Percentiles rank a stretch among this genome's conserved stretches.
Conservation (phyloP, 2,797 vertebrate species). For the Nannoperca australis region DNA sequence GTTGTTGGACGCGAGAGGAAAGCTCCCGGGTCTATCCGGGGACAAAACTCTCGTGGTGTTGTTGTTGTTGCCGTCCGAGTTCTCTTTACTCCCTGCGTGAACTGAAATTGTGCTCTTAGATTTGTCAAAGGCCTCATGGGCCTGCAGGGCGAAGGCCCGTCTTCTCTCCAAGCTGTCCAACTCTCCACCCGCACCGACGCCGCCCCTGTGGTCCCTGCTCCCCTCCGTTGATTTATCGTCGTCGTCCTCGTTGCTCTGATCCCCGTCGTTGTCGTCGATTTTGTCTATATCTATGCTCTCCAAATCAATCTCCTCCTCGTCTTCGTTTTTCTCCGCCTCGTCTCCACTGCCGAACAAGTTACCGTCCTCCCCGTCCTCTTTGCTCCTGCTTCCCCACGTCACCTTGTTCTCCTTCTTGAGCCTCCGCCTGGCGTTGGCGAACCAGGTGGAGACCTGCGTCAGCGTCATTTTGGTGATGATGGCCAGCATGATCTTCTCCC, state of each 20-base stretch:
- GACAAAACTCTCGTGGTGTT: constrained; percentile 90
- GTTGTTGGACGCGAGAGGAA: constrained; percentile 91
- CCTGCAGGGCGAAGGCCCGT: constrained; percentile 87
- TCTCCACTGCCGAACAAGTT: constrained; percentile 96
- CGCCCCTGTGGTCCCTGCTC: constrained; percentile 78
- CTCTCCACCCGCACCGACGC: constrained; percentile 57
- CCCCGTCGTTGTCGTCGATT: constrained; percentile 95
- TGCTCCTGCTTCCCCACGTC: constrained; percentile 94
- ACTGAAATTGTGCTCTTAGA: constrained; percentile 87
- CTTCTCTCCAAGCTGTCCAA: constrained; percentile 87
- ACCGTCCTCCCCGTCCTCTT: constrained; percentile 93
- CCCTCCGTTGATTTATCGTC: constrained; percentile 92
- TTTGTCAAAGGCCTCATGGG: constrained; percentile 89
- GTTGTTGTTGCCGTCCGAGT: constrained; percentile 86
- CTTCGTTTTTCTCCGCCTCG: constrained; percentile 94
- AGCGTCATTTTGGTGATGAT: constrained; percentile 98
- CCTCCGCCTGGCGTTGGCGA: constrained; percentile 92
- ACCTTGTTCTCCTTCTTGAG: constrained; percentile 98
- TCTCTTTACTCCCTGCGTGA: constrained; percentile 86
- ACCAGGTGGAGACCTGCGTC: constrained; percentile 96
- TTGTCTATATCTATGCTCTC: constrained; percentile 99
- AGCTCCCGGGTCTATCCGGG: constrained; percentile 87
- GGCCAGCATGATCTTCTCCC: constrained; percentile 97
- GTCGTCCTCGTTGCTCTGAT: constrained; percentile 96
- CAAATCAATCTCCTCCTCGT: constrained; percentile 97